Evolutionary conservation across 2,113 vertebrate species (phyloP).

Genomic region (Tursiops truncatus): DNA sequence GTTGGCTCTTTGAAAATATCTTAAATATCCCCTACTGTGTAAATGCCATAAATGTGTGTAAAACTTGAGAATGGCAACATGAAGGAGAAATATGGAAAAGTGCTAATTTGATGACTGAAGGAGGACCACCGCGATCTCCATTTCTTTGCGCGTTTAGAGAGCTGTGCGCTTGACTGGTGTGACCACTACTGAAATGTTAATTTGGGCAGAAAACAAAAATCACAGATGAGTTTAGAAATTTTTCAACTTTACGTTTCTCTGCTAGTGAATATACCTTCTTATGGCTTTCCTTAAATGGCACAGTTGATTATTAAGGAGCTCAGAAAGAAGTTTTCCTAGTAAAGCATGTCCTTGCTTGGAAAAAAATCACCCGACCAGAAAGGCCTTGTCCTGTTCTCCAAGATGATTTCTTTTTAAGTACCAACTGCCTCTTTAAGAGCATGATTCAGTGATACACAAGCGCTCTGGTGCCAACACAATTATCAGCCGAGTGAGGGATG

Average conservation of each 20-base stretch:
- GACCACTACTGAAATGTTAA: not conserved
- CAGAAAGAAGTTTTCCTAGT: conserved; percentile 21
- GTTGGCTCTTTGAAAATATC: not conserved
- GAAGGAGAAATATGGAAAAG: not conserved
- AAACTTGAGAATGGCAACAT: not conserved
- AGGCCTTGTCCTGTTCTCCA: not conserved
- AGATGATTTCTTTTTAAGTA: not conserved
- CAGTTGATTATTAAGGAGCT: not conserved
- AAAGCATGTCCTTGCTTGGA: not conserved
- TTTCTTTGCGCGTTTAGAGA: not conserved
- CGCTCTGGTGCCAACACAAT: not conserved
- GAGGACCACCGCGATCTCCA: not conserved
- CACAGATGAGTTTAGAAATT: not conserved
- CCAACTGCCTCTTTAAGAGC: not conserved
- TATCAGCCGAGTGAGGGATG: not conserved
- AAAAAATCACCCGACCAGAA: not conserved
- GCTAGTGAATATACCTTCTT: not conserved
- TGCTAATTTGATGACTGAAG: not conserved
- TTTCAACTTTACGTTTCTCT: not conserved
- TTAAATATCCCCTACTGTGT: not conserved
- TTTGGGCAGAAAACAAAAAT: not conserved
- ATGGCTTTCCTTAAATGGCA: not conserved
- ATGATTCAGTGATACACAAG: not conserved
- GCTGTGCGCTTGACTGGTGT: not conserved
- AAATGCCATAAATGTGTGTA: not conserved